phyloP scores from a whole-genome alignment of 2,113 vertebrate genomes.

The Megaceryle torquata region DNA sequence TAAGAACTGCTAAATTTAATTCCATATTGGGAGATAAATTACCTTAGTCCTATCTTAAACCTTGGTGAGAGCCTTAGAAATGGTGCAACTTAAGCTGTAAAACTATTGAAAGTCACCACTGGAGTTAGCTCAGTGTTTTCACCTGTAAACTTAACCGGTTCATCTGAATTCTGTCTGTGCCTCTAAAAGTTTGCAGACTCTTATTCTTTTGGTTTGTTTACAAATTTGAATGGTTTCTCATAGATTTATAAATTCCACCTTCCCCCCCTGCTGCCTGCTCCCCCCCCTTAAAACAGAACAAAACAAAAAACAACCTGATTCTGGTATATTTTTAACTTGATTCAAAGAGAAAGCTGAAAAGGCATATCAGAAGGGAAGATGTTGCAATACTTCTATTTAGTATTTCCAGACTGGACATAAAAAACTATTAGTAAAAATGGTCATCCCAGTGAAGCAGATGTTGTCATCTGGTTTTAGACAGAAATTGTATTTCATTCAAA shows the following conservation, averaged over 20 bases:
- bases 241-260: no score
- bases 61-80: background rate
- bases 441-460: background rate
- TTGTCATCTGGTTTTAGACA: background rate
- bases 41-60: background rate
- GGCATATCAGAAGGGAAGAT: background rate
- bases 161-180: background rate
- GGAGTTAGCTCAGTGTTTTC: background rate
- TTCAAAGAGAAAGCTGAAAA: background rate
- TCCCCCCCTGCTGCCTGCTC: no score
- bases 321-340: background rate
- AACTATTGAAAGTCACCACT: background rate
- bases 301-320: background rate
- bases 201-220: background rate
- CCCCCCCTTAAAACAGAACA: no score
- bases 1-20: conserved; percentile 46
- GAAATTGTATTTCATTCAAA: background rate
- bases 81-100: background rate
- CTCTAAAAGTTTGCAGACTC: background rate
- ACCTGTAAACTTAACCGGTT: background rate
- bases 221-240: background rate
- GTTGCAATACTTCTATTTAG: background rate
- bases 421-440: background rate
- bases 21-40: conserved; percentile 12
- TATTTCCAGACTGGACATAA: background rate